Percentiles rank a stretch among this genome's conserved stretches.
Evolutionary conservation across 2,888 invertebrate genomes (phyloP).

Genomic region (Abscondita cerata): DNA sequence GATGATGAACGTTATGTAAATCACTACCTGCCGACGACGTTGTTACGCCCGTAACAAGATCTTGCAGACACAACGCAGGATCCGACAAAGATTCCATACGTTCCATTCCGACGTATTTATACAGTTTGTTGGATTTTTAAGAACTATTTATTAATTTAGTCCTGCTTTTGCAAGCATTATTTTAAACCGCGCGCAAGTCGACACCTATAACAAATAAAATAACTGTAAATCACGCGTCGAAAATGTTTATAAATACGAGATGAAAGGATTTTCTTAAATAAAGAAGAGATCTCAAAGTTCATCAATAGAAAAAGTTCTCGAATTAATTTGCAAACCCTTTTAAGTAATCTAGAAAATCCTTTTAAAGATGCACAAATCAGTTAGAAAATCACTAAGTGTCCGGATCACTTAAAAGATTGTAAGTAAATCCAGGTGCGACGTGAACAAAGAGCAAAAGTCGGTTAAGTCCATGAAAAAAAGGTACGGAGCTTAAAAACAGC

Average conservation of each 20-base stretch:
- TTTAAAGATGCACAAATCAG: slow-evolving; percentile 55
- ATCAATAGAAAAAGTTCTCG: slow-evolving; percentile 8
- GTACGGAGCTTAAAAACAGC: slow-evolving; percentile 59
- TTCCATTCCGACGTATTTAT: slow-evolving; percentile 59
- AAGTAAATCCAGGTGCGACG: slow-evolving; percentile 59
- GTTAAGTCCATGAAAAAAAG: slow-evolving; percentile 59
- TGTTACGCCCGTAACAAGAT: slow-evolving; percentile 69
- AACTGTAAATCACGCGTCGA: too few relatives aligned
- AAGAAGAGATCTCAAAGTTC: too few relatives aligned
- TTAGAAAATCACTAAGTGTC: slow-evolving; percentile 54
- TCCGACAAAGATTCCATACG: slow-evolving; percentile 74
- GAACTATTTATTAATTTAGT: too few relatives aligned
- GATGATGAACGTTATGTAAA: slow-evolving; percentile 62
- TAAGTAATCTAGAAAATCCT: slow-evolving; percentile 30
- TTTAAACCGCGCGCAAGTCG: too few relatives aligned
- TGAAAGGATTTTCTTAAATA: too few relatives aligned
- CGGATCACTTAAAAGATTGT: slow-evolving; percentile 54
- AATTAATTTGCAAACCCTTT: slow-evolving; percentile 25
- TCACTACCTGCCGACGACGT: slow-evolving; percentile 61
- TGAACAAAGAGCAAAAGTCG: slow-evolving; percentile 59
- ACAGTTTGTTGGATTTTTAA: slow-evolving; percentile 23
- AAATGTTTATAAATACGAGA: too few relatives aligned
- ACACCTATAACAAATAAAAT: too few relatives aligned
- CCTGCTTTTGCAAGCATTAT: too few relatives aligned
- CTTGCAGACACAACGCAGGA: slow-evolving; percentile 76